phyloP scores from a whole-genome alignment of 2,888 invertebrate genomes.

The Cryptus armator region DNA sequence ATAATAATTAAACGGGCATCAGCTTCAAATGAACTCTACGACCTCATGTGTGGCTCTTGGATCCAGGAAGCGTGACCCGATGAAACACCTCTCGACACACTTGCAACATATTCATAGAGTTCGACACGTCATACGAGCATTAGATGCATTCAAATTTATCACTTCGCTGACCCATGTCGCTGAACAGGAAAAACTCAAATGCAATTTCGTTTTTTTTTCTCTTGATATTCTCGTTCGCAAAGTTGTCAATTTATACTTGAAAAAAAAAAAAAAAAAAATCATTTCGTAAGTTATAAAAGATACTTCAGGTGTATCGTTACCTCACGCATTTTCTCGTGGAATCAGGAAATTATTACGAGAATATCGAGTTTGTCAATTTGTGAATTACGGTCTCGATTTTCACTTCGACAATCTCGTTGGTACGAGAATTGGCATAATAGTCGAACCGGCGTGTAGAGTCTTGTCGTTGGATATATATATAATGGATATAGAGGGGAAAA shows the following conservation, averaged over 20 bases:
- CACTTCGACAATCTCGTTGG: conserved; percentile 51
- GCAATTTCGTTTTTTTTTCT: too few species aligned
- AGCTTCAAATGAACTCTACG: conserved; percentile 15
- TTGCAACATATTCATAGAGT: conserved; percentile 1
- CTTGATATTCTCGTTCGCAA: too few species aligned
- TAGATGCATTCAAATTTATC: background rate
- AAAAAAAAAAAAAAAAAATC: too few species aligned
- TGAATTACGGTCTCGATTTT: conserved; percentile 56
- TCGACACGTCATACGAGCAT: background rate
- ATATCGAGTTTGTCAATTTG: conserved; percentile 57
- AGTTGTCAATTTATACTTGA: too few species aligned
- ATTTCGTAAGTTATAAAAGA: background rate
- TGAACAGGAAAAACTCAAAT: too few species aligned
- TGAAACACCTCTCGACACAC: conserved; percentile 25
- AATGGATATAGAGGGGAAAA: conserved; percentile 52
- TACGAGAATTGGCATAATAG: background rate
- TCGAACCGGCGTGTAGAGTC: background rate
- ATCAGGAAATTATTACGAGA: conserved; percentile 48
- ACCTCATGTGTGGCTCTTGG: background rate
- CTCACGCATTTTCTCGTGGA: conserved; percentile 10
- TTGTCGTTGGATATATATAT: conserved; percentile 21
- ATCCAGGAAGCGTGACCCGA: conserved; percentile 14
- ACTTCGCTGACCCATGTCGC: background rate
- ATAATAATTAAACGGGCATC: conserved; percentile 37
- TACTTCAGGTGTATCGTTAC: conserved; percentile 12